phyloP scores from a whole-genome alignment of 2,888 invertebrate species.

The Apoderus coryli region DNA sequence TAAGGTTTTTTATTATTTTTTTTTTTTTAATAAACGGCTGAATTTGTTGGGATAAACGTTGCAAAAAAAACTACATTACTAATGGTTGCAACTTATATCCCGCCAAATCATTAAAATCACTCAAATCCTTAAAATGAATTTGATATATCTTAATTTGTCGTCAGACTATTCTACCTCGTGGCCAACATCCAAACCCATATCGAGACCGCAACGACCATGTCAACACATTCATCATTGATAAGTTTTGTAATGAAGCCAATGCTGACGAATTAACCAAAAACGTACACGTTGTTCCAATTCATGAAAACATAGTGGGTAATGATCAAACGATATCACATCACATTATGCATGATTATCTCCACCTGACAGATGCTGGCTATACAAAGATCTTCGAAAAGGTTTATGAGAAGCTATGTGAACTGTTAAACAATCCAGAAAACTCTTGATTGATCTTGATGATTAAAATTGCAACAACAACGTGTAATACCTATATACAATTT shows the following conservation, averaged over 20 bases:
- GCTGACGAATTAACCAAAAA: conserved; percentile 27
- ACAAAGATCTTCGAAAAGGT: conserved; percentile 43
- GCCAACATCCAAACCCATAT: conserved; percentile 46
- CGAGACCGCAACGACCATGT: conserved; percentile 44
- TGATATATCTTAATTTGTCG: too few species aligned
- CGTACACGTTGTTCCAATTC: conserved; percentile 29
- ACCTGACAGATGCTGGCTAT: conserved; percentile 49
- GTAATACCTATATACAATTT: too few species aligned
- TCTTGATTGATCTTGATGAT: too few species aligned
- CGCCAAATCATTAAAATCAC: too few species aligned
- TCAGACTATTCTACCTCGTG: conserved; percentile 50
- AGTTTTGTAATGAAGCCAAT: conserved; percentile 28
- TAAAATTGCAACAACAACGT: too few species aligned
- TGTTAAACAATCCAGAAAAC: too few species aligned
- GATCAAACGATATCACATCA: conserved; percentile 44
- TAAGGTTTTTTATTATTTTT: too few species aligned
- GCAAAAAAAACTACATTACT: too few species aligned
- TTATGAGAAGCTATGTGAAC: conserved; percentile 32
- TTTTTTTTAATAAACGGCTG: too few species aligned
- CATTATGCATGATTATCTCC: conserved; percentile 55
- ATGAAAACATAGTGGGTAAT: conserved; percentile 32
- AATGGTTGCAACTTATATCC: too few species aligned
- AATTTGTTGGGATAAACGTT: too few species aligned
- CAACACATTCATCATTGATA: conserved; percentile 38
- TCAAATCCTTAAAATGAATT: too few species aligned